Base-by-base conservation (phyloP, 2,797 vertebrate genomes). In the Arrhamphus sclerolepis region DNA sequence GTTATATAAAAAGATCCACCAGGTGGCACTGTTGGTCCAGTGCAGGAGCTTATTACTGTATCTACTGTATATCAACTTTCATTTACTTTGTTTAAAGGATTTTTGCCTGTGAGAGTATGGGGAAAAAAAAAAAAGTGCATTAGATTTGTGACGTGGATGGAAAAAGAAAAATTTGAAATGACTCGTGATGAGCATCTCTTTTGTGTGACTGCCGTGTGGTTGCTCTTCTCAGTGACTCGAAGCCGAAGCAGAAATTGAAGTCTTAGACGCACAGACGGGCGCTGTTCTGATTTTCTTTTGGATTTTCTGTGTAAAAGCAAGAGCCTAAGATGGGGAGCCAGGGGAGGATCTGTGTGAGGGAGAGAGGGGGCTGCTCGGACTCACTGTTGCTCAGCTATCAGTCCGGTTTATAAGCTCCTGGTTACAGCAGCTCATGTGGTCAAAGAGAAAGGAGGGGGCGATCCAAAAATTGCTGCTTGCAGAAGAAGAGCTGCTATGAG, bases 11-110 rank as follows among this genome's bases (percentile, higher is more conserved):
- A 43, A 0, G 0, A 9, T 77, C 88, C 92, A 91, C 77, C 75
- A 84, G 92, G 83, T 84, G 92, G 89, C 91, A 81, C 72, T 92
- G 89, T 88, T 88, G 90, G 2, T 72, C 72, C 75, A 86, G 41
- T 5, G 21, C 39, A 4, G 13, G 11, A 7, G 1, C 39, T 11
- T 1, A 0, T 38, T 21, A 7, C 52, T 67, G 24, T 18, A 39
- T 5, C 28, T 19, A 24, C 42, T 60, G 51, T 61, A 66, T 2
- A 10, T 53, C 28, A 16, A 24, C 9, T 11, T 42, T n/a, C 1
- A 9, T 65, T 28, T 59, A 51, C 44, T 65, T 56, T 17, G 56
- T n/a, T 28, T 46, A 17, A 26, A 78, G 53, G 48, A 1, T 34
- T 46, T 56, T 50, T 17, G 13, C n/a, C 26, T 20, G 51, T 41